Conservation (phyloP, 2,797 vertebrate genomes). For the Hippocampus kuda region DNA sequence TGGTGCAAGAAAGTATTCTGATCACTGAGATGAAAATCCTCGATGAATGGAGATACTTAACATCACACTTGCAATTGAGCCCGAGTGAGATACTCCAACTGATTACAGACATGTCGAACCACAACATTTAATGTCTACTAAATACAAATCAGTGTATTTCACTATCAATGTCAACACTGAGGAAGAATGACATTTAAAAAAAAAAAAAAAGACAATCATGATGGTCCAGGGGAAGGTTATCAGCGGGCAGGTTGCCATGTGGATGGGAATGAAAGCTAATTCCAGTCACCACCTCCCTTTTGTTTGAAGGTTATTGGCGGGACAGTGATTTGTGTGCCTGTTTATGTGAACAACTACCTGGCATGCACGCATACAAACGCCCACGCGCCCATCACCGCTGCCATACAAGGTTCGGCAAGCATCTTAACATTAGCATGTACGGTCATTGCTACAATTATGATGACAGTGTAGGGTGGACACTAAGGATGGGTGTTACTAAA, state of each 20-base stretch:
- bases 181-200: conserved; percentile 15
- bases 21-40: conserved; percentile 29
- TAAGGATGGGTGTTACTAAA: neutral
- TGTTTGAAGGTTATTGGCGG: conserved; percentile 15
- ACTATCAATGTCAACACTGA: conserved; percentile 5
- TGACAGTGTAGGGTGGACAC: conserved; percentile 23
- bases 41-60: conserved; percentile 27
- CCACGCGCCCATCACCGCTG: conserved; percentile 25
- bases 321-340: conserved; percentile 38
- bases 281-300: conserved; percentile 40
- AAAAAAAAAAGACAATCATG: conserved; percentile 8
- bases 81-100: conserved; percentile 39
- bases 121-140: conserved; percentile 25
- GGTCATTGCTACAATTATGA: conserved; percentile 32
- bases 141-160: conserved; percentile 8
- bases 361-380: neutral
- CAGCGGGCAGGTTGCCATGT: neutral
- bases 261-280: neutral
- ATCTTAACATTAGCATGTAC: conserved; percentile 39
- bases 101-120: conserved; percentile 10
- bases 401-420: conserved; percentile 51
- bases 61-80: conserved; percentile 29
- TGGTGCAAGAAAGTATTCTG: conserved; percentile 53
- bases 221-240: neutral
- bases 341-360: neutral